These are phyloP conservation scores for Trichogramma pretiosum DNA, from an alignment of 1,140 invertebrate species.

Conservation along the genomic window DNA sequence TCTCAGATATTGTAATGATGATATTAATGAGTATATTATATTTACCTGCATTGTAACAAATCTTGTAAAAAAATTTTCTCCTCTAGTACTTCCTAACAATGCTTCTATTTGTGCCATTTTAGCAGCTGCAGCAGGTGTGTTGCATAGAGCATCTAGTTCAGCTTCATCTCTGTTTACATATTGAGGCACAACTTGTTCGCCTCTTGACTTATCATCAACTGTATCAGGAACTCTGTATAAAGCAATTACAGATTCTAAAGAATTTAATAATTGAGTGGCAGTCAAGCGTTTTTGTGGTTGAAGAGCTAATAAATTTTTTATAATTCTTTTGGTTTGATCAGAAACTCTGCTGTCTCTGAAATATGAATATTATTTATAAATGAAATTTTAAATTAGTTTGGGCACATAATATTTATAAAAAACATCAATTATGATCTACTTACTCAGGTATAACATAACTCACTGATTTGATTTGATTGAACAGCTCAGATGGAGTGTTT, in stretches of 20 bases:
- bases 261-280: conserved; percentile 52
- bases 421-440: conserved; percentile 23
- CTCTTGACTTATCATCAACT: conserved; percentile 32
- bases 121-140: no score
- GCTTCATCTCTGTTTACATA: no score
- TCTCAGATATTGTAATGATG: no score
- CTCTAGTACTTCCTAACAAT: no score
- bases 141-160: no score
- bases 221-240: conserved; percentile 36
- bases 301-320: conserved; percentile 50
- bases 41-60: no score
- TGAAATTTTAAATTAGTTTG: conserved; percentile 3
- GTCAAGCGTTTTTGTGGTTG: conserved; percentile 51
- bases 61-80: no score
- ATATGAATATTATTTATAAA: conserved; percentile 8
- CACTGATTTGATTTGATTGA: conserved; percentile 65
- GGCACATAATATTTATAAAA: conserved; percentile 2
- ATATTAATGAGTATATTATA: no score
- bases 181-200: conserved; percentile 40
- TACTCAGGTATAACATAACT: conserved; percentile 60
- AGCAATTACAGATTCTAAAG: conserved; percentile 43
- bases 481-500: conserved; percentile 66
- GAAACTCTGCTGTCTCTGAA: conserved; percentile 51
- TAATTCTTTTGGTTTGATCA: conserved; percentile 49
- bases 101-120: no score